Evolutionary conservation across 2,113 vertebrate genomes (phyloP), one percentile per base, ranked within the genome.

Genomic region (Dipodomys spectabilis): DNA sequence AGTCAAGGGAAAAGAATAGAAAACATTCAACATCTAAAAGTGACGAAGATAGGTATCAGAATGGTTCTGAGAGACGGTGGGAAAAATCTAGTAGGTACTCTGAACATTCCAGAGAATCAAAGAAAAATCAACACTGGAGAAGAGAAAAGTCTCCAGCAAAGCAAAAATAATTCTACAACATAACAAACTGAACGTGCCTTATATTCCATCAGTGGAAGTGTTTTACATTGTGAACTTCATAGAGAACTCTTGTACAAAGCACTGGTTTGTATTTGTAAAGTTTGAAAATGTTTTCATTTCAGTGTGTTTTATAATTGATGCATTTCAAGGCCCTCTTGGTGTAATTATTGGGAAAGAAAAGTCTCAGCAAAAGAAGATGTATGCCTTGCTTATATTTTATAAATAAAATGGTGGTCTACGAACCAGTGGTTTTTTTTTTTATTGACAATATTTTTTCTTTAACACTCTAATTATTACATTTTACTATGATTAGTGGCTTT

Each of bases 101-200:
- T 22, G 98, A 98, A 44, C 98, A 97, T 49, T 96, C 96, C 73
- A 98, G 97, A 67, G 98, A 98, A 32, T 94, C 97, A n/a, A 98
- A 97, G 71, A 98, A 53, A 95, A 96, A 73, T 0, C 97, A 97
- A 39, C 97, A 98, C 35, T 90, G 96, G 35, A 96, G 90, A 73
- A 97, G 98, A 88, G 98, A 98, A 19, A 96, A 44, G 35, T 98
- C 98, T 35, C 98, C 98, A 4, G 95, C 97, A 68, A 97, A 98
- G 79, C 97, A 97, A 92, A 98, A 98, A 96, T 98, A 96, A 93
- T n/a, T 27, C 30, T 16, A 4, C 45, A 3, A 4, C 83, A 78
- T 44, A 8, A 1, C 1, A 44, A 95, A 65, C 44, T 74, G 49
- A 53, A 81, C 10, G 67, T n/a, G 88, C 82, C 89, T 97, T 23